Evolutionary conservation across 1,140 invertebrate species (phyloP).

Genomic region (Zeugodacus cucurbitae): DNA sequence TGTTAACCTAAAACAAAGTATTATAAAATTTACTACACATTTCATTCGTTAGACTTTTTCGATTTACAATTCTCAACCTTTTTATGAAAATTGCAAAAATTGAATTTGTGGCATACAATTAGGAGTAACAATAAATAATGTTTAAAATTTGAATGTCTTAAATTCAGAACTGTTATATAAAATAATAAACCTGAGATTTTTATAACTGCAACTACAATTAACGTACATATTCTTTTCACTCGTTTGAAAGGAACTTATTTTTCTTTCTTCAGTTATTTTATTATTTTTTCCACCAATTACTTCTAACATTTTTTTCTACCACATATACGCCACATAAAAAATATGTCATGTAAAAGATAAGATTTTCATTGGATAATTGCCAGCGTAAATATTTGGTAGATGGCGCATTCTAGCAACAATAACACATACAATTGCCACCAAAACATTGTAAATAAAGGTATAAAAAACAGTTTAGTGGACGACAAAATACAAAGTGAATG

Average conservation of each 20-base stretch:
- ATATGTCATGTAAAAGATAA: background rate
- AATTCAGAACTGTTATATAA: too few relatives aligned
- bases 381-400: background rate
- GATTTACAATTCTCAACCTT: background rate
- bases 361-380: constrained; percentile 22
- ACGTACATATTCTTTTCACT: too few relatives aligned
- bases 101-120: too few relatives aligned
- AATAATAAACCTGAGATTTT: too few relatives aligned
- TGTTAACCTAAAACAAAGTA: too few relatives aligned
- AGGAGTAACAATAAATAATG: too few relatives aligned
- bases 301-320: background rate
- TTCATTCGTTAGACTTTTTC: too few relatives aligned
- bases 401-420: background rate
- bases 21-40: too few relatives aligned
- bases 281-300: background rate
- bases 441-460: constrained; percentile 34
- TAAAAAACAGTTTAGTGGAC: background rate
- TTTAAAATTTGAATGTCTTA: too few relatives aligned
- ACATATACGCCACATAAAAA: background rate
- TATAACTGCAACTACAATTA: too few relatives aligned
- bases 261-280: background rate
- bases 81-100: background rate
- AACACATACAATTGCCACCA: background rate
- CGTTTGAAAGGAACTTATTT: too few relatives aligned
- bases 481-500: background rate